phyloP scores from a whole-genome alignment of 1,140 invertebrate species.

The Drosophila navojoa region DNA sequence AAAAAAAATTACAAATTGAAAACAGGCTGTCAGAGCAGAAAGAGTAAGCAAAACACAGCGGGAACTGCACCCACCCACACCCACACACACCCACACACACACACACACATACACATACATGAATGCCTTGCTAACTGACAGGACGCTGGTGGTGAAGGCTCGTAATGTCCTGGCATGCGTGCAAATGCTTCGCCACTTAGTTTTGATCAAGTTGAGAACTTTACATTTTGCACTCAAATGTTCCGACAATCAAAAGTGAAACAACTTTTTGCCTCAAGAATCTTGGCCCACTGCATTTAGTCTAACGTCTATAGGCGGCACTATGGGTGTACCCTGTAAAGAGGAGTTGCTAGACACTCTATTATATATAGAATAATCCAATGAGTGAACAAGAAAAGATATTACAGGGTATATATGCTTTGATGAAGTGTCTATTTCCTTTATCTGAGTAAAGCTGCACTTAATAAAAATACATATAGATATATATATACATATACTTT shows the following conservation, averaged over 20 bases:
- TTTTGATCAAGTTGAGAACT: slow-evolving; percentile 70
- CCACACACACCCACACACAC: background rate
- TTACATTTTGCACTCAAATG: slow-evolving; percentile 73
- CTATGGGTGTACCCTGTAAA: background rate
- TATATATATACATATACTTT: too few species aligned
- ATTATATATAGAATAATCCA: too few species aligned
- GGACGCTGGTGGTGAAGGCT: slow-evolving; percentile 31
- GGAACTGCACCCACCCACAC: slow-evolving; percentile 27
- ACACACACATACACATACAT: slow-evolving; percentile 25
- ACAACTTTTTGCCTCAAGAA: slow-evolving; percentile 47
- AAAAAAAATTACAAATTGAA: slow-evolving; percentile 54
- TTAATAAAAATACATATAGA: too few species aligned
- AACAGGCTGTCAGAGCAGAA: slow-evolving; percentile 39
- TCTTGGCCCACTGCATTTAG: slow-evolving; percentile 11
- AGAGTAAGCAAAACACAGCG: slow-evolving; percentile 43
- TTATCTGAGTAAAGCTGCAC: too few species aligned
- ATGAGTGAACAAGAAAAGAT: too few species aligned
- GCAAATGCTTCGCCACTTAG: slow-evolving; percentile 72
- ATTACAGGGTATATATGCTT: too few species aligned
- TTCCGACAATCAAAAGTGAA: slow-evolving; percentile 72
- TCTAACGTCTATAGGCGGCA: too few species aligned
- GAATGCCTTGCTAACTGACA: slow-evolving; percentile 22
- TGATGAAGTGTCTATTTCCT: too few species aligned
- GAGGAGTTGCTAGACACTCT: too few species aligned
- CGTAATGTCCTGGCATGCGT: slow-evolving; percentile 60